These are phyloP conservation scores for Xenopus tropicalis DNA, from an alignment of 2,113 vertebrate genomes.

Conservation along the genomic window DNA sequence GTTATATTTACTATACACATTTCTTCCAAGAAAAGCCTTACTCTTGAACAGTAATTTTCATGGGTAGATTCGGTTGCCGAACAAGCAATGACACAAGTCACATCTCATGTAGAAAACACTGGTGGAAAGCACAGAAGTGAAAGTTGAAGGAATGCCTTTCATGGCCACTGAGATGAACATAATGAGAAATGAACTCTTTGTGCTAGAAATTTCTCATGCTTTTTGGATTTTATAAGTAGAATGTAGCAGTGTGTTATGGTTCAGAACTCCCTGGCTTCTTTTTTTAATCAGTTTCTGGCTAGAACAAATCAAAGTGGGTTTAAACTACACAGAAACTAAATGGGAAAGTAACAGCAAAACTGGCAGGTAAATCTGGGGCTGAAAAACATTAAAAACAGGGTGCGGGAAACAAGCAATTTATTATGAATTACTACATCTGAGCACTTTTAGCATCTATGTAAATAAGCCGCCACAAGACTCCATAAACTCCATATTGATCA, in stretches of 20 bases:
- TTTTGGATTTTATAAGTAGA: constrained; percentile 12
- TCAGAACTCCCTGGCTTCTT: background rate
- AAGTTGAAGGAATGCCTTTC: constrained; percentile 24
- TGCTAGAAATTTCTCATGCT: constrained; percentile 7
- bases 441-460: no score
- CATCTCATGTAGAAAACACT: background rate
- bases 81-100: background rate
- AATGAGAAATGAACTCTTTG: constrained; percentile 19
- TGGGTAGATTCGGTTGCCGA: background rate
- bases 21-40: no score
- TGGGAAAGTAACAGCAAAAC: background rate
- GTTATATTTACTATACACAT: no score
- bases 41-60: background rate
- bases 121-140: background rate
- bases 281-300: constrained; percentile 18
- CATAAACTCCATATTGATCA: no score
- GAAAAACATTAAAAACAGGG: no score
- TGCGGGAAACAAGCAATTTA: no score
- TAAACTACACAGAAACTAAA: background rate
- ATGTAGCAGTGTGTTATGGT: background rate
- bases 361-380: background rate
- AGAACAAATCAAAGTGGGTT: background rate
- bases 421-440: no score
- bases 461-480: no score
- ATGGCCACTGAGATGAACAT: constrained; percentile 14